Conservation (phyloP, 2,113 vertebrate genomes). For the Lycocorax pyrrhopterus region DNA sequence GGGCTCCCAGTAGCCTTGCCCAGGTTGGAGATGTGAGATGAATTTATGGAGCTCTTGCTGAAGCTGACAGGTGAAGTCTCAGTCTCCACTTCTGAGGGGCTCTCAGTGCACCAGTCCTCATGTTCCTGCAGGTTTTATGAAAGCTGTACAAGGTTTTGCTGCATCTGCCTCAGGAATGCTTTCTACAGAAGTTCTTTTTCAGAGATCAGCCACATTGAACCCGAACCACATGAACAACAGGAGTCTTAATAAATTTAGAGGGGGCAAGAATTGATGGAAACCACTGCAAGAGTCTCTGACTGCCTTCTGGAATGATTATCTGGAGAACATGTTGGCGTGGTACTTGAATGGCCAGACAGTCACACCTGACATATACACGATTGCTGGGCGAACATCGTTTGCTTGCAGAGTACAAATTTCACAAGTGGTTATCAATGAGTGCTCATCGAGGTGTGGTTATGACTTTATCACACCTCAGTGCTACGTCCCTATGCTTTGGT, state of each 20-base stretch:
- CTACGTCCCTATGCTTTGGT: not conserved
- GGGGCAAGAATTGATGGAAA: not conserved
- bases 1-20: not conserved
- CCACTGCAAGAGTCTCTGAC: not conserved
- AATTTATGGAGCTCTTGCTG: not conserved
- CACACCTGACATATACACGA: not conserved
- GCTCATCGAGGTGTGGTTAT: rapidly evolving
- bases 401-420: not conserved
- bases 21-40: not conserved
- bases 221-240: not conserved
- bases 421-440: rapidly evolving
- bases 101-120: not conserved
- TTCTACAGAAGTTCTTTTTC: not conserved
- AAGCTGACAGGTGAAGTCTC: not conserved
- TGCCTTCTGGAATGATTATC: not conserved
- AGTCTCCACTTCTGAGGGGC: not conserved
- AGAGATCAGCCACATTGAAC: not conserved
- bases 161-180: not conserved
- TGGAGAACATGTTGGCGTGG: not conserved
- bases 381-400: not conserved
- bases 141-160: not conserved
- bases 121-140: not conserved
- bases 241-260: not conserved
- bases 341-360: not conserved
- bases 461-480: not conserved